phyloP scores from a whole-genome alignment of 1,140 invertebrate genomes.

The Magallana angulata region DNA sequence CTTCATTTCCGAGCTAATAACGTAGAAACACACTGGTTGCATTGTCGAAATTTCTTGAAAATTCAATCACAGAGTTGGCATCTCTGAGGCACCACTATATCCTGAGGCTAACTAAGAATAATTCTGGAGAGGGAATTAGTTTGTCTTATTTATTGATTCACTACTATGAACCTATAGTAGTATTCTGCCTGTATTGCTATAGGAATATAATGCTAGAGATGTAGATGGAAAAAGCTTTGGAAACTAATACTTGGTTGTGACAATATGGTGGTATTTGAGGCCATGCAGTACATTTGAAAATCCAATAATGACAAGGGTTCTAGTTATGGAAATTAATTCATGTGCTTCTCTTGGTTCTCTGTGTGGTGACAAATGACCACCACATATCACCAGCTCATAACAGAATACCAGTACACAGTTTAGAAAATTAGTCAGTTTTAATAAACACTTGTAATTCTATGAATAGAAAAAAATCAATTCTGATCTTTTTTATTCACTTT shows the following conservation, averaged over 20 bases:
- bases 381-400: background rate
- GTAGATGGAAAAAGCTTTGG: background rate
- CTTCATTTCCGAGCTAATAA: background rate
- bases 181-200: constrained; percentile 15
- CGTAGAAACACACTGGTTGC: background rate
- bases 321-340: background rate
- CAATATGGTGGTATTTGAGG: background rate
- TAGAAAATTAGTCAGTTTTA: too few species aligned
- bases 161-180: background rate
- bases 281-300: background rate
- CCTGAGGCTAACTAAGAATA: background rate
- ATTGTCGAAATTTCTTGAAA: constrained; percentile 21
- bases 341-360: background rate
- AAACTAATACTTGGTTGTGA: background rate
- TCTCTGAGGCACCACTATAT: background rate
- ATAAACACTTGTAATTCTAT: too few species aligned
- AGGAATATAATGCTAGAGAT: background rate
- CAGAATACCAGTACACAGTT: background rate
- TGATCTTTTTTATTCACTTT: too few species aligned
- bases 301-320: background rate
- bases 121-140: constrained; percentile 19
- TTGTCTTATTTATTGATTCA: constrained; percentile 30
- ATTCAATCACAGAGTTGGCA: constrained; percentile 22
- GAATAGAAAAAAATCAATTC: too few species aligned
- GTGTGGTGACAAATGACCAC: background rate